A percentile compares a stretch with the other conserved stretches of the same genome.
Evolutionary conservation across 2,888 invertebrate genomes (phyloP).

Genomic region (Callimorpha dominula): DNA sequence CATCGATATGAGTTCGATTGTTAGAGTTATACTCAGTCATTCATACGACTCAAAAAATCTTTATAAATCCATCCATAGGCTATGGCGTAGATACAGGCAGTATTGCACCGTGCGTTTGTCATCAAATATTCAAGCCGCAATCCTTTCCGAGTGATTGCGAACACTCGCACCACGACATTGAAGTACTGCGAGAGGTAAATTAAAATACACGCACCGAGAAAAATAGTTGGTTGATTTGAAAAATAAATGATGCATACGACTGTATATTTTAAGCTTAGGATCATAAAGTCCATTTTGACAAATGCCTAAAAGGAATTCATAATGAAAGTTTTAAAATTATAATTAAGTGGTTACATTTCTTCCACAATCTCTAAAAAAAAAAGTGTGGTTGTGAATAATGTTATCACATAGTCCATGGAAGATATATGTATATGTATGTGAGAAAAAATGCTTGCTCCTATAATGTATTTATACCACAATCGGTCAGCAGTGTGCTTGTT

Average conservation of each 20-base stretch:
- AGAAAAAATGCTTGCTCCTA: background rate
- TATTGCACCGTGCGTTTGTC: constrained; percentile 27
- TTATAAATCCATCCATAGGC: constrained; percentile 21
- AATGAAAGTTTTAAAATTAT: background rate
- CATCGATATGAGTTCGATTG: background rate
- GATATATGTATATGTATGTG: background rate
- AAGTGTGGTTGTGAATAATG: background rate
- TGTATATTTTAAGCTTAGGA: background rate
- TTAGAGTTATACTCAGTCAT: no score
- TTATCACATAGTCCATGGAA: background rate
- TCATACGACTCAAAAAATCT: constrained; percentile 10
- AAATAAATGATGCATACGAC: background rate
- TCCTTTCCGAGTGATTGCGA: constrained; percentile 61
- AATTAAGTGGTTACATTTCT: background rate
- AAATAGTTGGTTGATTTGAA: constrained; percentile 26
- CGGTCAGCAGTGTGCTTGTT: background rate
- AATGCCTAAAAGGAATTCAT: background rate
- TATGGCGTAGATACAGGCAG: constrained; percentile 23
- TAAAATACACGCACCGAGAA: constrained; percentile 37
- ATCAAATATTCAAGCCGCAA: constrained; percentile 62
- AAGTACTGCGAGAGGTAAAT: constrained; percentile 46
- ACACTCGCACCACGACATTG: constrained; percentile 49
- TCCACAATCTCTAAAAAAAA: background rate
- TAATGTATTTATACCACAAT: background rate
- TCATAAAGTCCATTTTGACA: background rate